Conservation (phyloP, 2,888 invertebrate species). For the Apotomis betuletana region DNA sequence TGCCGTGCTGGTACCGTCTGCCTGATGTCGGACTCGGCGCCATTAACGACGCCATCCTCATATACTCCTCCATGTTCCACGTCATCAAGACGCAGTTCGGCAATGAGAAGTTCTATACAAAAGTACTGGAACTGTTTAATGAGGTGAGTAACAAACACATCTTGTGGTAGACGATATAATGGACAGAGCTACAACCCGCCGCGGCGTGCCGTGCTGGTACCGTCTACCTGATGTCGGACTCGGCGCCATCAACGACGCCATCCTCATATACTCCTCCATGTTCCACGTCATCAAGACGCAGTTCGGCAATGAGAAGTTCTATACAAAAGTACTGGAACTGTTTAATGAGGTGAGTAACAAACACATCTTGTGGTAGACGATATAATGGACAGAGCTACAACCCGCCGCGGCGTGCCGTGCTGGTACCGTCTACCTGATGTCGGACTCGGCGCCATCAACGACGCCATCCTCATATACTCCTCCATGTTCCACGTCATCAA, state of each 20-base stretch:
- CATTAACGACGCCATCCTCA: conserved; percentile 92
- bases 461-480: conserved; percentile 90
- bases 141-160: conserved; percentile 90
- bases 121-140: conserved; percentile 64
- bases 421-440: conserved; percentile 92
- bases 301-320: conserved; percentile 86
- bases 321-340: no score
- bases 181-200: conserved; percentile 92
- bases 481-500: conserved; percentile 89
- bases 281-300: conserved; percentile 89
- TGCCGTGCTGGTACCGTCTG: conserved; percentile 93
- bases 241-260: conserved; percentile 92
- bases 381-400: conserved; percentile 93
- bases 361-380: conserved; percentile 96
- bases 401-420: conserved; percentile 93
- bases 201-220: conserved; percentile 97
- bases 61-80: conserved; percentile 89
- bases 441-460: conserved; percentile 91
- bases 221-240: conserved; percentile 87
- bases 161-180: conserved; percentile 97
- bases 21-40: conserved; percentile 89
- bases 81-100: conserved; percentile 89
- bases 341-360: conserved; percentile 88
- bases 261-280: conserved; percentile 89
- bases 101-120: conserved; percentile 80